A percentile compares a stretch with the other conserved stretches of the same genome.
These are phyloP conservation scores for Drosophila percnosoma DNA, from an alignment of 2,888 invertebrate genomes.

Conservation along the genomic window DNA sequence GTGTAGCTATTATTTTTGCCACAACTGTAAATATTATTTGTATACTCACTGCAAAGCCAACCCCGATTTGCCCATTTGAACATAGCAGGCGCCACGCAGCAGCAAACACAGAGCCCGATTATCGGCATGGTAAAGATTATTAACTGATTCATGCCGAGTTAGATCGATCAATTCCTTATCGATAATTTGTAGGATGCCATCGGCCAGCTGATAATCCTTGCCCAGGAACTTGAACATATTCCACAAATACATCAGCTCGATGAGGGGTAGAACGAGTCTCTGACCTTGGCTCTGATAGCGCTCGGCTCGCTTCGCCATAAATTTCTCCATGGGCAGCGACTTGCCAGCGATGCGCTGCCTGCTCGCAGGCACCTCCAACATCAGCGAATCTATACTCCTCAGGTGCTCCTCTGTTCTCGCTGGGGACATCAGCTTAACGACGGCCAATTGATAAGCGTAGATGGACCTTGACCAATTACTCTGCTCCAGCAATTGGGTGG, in stretches of 20 bases:
- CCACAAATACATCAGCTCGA: conserved; percentile 96
- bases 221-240: conserved; percentile 94
- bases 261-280: conserved; percentile 91
- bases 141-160: background rate
- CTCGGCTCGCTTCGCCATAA: conserved; percentile 93
- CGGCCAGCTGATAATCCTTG: conserved; percentile 88
- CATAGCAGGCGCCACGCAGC: conserved; percentile 93
- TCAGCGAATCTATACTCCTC: conserved; percentile 86
- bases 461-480: conserved; percentile 97
- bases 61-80: conserved; percentile 91
- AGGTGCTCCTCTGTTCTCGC: conserved; percentile 54
- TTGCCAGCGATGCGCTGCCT: conserved; percentile 97
- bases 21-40: background rate
- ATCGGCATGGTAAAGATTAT: conserved; percentile 86
- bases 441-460: conserved; percentile 95
- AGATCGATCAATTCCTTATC: conserved; percentile 85
- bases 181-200: conserved; percentile 88
- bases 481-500: conserved; percentile 89
- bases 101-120: conserved; percentile 91
- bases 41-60: conserved; percentile 90
- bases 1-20: background rate
- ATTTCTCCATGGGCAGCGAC: conserved; percentile 98
- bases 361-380: conserved; percentile 91
- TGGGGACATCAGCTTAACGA: conserved; percentile 91
- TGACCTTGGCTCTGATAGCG: conserved; percentile 91